Evolutionary conservation across 2,888 invertebrate species (phyloP).

Genomic region (Hyposoter dolosus): DNA sequence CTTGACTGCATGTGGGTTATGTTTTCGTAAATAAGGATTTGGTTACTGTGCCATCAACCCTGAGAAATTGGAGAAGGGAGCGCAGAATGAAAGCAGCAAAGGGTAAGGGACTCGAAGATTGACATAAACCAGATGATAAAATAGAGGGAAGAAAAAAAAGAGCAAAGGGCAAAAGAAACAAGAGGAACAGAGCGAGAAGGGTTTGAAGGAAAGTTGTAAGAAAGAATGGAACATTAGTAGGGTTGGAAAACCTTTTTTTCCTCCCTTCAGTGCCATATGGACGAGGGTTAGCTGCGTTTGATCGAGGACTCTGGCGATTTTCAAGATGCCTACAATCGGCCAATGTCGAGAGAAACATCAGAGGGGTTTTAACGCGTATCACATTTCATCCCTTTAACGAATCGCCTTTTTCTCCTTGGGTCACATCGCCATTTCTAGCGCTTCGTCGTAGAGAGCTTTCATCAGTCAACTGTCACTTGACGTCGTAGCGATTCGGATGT

Average conservation of each 20-base stretch:
- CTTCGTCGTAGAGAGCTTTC: slow-evolving; percentile 72
- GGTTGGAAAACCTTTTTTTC: slow-evolving; percentile 56
- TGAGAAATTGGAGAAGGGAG: slow-evolving; percentile 1
- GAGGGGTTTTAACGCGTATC: slow-evolving; percentile 37
- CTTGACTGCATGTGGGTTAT: not conserved
- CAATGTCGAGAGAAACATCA: slow-evolving; percentile 52
- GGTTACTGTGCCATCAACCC: slow-evolving; percentile 11
- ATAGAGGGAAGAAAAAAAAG: not conserved
- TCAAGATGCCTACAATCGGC: slow-evolving; percentile 48
- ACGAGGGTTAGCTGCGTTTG: slow-evolving; percentile 63
- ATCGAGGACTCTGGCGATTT: slow-evolving; percentile 65
- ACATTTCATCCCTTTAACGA: slow-evolving; percentile 27
- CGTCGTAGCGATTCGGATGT: slow-evolving; percentile 69
- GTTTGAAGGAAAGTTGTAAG: slow-evolving; percentile 25
- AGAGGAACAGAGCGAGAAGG: slow-evolving; percentile 45
- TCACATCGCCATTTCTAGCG: slow-evolving; percentile 38
- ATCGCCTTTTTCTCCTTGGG: slow-evolving; percentile 11
- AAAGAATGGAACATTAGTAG: slow-evolving; percentile 7
- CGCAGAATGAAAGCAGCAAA: not conserved
- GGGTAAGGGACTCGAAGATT: slow-evolving; percentile 2
- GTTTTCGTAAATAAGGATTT: slow-evolving; percentile 23
- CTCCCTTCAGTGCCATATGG: slow-evolving; percentile 43
- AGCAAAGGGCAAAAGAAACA: slow-evolving; percentile 10
- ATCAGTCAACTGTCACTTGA: slow-evolving; percentile 79
- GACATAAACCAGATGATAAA: not conserved